Evolutionary conservation across 2,797 vertebrate genomes (phyloP).

Genomic region (Cossypha polioptera): DNA sequence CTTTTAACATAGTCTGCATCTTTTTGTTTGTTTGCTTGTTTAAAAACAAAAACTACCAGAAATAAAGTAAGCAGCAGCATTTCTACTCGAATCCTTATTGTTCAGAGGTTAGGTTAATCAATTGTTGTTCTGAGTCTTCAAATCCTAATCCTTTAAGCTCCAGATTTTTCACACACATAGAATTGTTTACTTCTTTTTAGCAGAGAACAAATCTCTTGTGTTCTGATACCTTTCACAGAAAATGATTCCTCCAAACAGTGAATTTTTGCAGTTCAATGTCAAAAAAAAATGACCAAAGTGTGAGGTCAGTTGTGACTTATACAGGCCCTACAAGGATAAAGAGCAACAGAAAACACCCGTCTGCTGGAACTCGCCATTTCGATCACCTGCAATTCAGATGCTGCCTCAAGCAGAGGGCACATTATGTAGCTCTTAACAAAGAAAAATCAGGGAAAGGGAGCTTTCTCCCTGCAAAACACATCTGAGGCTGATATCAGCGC

Average conservation of each 20-base stretch:
- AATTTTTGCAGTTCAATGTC: not conserved
- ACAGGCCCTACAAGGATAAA: not conserved
- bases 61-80: not conserved
- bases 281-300: not conserved
- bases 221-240: not conserved
- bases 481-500: not conserved
- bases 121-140: not conserved
- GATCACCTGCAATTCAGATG: fast-evolving
- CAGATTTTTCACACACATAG: not conserved
- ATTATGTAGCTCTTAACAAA: not conserved
- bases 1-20: not conserved
- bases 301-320: not conserved
- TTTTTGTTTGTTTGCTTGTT: not conserved
- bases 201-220: not conserved
- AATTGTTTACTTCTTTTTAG: not conserved
- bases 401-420: not conserved
- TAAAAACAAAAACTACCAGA: not conserved
- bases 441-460: not conserved
- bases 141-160: not conserved
- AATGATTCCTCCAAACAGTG: not conserved
- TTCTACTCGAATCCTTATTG: not conserved
- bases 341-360: not conserved
- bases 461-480: not conserved
- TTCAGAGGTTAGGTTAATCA: not conserved
- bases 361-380: fast-evolving